phyloP scores from a whole-genome alignment of 1,140 invertebrate genomes.

The Stegodyphus mimosarum region DNA sequence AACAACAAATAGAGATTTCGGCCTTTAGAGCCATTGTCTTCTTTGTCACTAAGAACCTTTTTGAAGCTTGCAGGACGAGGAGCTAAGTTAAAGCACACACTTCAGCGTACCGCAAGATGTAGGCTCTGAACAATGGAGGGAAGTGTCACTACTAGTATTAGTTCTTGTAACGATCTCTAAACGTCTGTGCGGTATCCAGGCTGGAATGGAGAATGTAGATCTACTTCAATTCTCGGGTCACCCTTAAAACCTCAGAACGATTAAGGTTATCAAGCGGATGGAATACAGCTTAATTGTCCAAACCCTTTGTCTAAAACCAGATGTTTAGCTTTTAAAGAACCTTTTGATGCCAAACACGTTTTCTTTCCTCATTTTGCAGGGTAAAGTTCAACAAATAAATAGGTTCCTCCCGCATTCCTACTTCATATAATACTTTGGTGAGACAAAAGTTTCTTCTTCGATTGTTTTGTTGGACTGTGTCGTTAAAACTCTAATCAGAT shows the following conservation, averaged over 20 bases:
- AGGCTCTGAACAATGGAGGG: not conserved
- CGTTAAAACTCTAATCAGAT: too few species aligned
- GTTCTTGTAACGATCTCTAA: conserved; percentile 5
- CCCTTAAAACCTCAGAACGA: conserved; percentile 40
- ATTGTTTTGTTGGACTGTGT: too few species aligned
- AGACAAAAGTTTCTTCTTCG: too few species aligned
- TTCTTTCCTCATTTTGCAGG: conserved; percentile 36
- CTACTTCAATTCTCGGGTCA: conserved; percentile 11
- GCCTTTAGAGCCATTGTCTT: conserved; percentile 11
- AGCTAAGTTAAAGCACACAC: not conserved
- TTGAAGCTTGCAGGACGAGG: conserved; percentile 4
- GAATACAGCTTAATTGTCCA: conserved; percentile 18
- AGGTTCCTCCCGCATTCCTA: conserved; percentile 18
- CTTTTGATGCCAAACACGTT: conserved; percentile 17
- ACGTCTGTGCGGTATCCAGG: not conserved
- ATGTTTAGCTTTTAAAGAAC: conserved; percentile 19
- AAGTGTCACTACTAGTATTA: not conserved
- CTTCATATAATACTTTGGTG: too few species aligned
- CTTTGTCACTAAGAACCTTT: conserved; percentile 2
- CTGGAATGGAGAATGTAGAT: not conserved
- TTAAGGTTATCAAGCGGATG: conserved; percentile 50
- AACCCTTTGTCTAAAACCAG: conserved; percentile 29
- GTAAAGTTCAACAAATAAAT: conserved; percentile 46
- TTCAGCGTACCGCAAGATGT: not conserved
- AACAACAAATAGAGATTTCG: conserved; percentile 4